Evolutionary conservation across 2,888 invertebrate species (phyloP).

Genomic region (Helleia helle): DNA sequence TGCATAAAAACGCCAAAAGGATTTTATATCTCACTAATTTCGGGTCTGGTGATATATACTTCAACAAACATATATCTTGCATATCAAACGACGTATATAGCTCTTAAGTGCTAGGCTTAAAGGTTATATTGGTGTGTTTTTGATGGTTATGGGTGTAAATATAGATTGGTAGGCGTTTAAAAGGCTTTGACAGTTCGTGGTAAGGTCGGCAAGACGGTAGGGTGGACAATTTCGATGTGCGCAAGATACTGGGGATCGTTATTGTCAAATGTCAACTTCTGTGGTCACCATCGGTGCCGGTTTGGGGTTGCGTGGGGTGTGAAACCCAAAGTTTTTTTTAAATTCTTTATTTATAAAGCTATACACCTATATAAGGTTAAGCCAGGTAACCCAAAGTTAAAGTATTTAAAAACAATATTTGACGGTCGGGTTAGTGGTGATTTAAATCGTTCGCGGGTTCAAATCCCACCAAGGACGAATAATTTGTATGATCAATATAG

Average conservation of each 20-base stretch:
- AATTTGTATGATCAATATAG: too few relatives aligned
- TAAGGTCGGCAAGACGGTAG: constrained; percentile 66
- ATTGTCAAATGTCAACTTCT: constrained; percentile 73
- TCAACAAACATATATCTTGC: constrained; percentile 22
- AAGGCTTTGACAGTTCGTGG: constrained; percentile 68
- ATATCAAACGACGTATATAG: too few relatives aligned
- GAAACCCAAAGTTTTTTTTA: too few relatives aligned
- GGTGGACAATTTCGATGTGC: constrained; percentile 62
- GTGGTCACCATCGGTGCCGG: constrained; percentile 45
- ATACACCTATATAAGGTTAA: too few relatives aligned
- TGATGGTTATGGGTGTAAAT: constrained; percentile 13
- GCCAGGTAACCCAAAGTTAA: too few relatives aligned
- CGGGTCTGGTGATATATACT: constrained; percentile 54
- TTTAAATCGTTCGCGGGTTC: too few relatives aligned
- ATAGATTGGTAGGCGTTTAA: constrained; percentile 35
- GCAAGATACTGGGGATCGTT: constrained; percentile 52
- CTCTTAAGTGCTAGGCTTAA: too few relatives aligned
- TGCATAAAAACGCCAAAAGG: constrained; percentile 35
- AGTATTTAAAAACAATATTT: too few relatives aligned
- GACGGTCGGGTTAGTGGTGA: too few relatives aligned
- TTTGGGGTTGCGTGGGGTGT: constrained; percentile 25
- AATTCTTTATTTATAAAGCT: too few relatives aligned
- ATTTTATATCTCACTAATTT: constrained; percentile 65
- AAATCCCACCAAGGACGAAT: too few relatives aligned
- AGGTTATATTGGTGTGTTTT: constrained; percentile 20